Conservation (phyloP, 2,797 vertebrate genomes). For the Cottoperca gobio region DNA sequence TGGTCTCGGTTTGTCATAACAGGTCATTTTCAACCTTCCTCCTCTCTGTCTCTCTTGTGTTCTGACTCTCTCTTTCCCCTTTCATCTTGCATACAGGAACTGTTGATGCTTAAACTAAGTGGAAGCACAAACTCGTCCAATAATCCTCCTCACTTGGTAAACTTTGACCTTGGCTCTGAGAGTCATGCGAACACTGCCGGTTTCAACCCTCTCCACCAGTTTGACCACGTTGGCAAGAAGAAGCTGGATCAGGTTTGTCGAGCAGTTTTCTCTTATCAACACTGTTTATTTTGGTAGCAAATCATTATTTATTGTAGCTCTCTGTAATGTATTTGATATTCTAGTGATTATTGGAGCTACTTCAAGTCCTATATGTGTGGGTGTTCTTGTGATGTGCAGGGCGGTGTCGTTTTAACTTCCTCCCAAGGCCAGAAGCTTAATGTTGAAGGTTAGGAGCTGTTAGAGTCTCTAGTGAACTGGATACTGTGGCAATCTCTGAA, state of each 20-base stretch:
- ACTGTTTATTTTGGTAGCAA: not conserved
- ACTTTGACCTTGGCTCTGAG: slow-evolving; percentile 69
- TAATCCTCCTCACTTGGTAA: slow-evolving; percentile 64
- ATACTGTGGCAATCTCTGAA: slow-evolving; percentile 76
- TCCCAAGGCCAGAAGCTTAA: slow-evolving; percentile 72
- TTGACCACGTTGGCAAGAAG: slow-evolving; percentile 84
- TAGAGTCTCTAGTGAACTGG: slow-evolving; percentile 75
- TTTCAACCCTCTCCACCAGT: slow-evolving; percentile 90
- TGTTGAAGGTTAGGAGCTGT: slow-evolving; percentile 69
- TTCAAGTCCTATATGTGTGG: slow-evolving; percentile 10
- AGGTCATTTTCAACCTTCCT: not conserved
- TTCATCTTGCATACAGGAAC: slow-evolving; percentile 79
- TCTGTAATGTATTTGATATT: slow-evolving; percentile 11
- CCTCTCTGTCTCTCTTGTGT: slow-evolving; percentile 13
- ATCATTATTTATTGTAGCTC: slow-evolving; percentile 9
- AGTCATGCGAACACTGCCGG: slow-evolving; percentile 42
- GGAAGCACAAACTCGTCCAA: slow-evolving; percentile 62
- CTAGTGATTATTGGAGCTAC: slow-evolving; percentile 1
- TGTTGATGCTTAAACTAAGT: slow-evolving; percentile 87
- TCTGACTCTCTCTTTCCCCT: slow-evolving; percentile 10
- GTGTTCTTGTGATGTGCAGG: slow-evolving; percentile 27
- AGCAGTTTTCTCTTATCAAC: not conserved
- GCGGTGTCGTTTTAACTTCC: slow-evolving; percentile 59
- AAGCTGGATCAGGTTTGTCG: slow-evolving; percentile 91
- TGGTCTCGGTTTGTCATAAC: slow-evolving; percentile 16